Percentiles rank a stretch among this genome's conserved stretches.
Evolutionary conservation across 1,140 invertebrate genomes (phyloP).

Genomic region (Centruroides vittatus): DNA sequence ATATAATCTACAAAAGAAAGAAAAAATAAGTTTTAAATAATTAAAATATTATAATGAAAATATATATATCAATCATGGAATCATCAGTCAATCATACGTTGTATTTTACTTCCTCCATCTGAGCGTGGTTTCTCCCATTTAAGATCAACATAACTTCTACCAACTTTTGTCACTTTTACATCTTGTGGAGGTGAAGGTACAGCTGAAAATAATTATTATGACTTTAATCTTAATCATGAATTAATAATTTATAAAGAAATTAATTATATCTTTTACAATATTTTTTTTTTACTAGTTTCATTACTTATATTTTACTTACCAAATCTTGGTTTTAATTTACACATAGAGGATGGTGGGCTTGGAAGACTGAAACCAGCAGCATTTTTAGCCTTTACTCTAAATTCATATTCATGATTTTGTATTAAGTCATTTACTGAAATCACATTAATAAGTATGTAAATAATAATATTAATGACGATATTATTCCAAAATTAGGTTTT

Average conservation of each 20-base stretch:
- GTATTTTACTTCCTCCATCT: conserved; percentile 49
- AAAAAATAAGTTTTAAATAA: neutral
- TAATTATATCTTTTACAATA: too few species aligned
- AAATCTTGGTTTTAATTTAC: conserved; percentile 14
- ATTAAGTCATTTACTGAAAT: conserved; percentile 29
- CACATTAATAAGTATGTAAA: conserved; percentile 21
- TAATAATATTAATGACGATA: neutral
- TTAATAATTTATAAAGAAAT: neutral
- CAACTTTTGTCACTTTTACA: conserved; percentile 68
- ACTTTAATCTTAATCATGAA: neutral
- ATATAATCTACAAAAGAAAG: conserved; percentile 10
- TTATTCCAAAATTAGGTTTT: conserved; percentile 7
- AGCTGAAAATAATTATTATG: conserved; percentile 5
- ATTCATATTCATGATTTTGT: conserved; percentile 66
- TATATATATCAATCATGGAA: neutral
- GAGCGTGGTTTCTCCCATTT: conserved; percentile 66
- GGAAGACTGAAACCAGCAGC: conserved; percentile 88
- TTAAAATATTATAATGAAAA: too few species aligned
- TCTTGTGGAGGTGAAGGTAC: conserved; percentile 49
- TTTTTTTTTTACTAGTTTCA: too few species aligned
- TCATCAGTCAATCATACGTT: neutral
- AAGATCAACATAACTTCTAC: conserved; percentile 74
- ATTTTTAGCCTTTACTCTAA: conserved; percentile 86
- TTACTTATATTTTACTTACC: neutral
- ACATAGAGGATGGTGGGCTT: conserved; percentile 34